Evolutionary conservation across 1,140 invertebrate genomes (phyloP).

Genomic region (Gonioctena quinquepunctata): DNA sequence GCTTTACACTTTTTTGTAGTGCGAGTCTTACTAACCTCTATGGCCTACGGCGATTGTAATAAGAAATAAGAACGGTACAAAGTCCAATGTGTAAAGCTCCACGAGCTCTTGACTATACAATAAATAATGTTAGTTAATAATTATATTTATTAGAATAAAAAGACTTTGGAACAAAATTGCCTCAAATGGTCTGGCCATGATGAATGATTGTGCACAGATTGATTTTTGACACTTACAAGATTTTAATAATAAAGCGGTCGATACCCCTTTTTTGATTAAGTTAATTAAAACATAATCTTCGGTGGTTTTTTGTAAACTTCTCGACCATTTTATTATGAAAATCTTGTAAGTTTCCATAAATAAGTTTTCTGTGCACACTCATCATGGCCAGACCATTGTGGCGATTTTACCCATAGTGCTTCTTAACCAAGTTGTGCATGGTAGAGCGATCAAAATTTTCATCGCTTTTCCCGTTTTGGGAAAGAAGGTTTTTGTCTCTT

Average conservation of each 20-base stretch:
- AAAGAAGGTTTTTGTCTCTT: no score
- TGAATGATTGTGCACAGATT: not conserved
- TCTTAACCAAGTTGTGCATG: constrained; percentile 18
- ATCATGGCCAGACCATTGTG: constrained; percentile 15
- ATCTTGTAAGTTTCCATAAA: constrained; percentile 7
- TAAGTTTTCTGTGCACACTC: constrained; percentile 13
- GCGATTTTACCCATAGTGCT: constrained; percentile 14
- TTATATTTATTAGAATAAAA: constrained; percentile 8
- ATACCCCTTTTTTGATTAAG: not conserved
- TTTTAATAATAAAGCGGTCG: constrained; percentile 4
- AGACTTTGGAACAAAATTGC: not conserved
- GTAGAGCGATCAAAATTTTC: constrained; percentile 12
- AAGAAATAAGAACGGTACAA: no score
- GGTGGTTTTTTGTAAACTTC: not conserved
- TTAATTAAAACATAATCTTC: constrained; percentile 1
- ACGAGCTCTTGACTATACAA: constrained; percentile 9
- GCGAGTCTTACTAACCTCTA: no score
- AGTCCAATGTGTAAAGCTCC: constrained; percentile 11
- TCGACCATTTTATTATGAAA: no score
- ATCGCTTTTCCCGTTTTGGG: constrained; percentile 13
- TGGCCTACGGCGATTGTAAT: no score
- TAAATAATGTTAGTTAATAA: not conserved
- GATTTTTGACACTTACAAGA: not conserved
- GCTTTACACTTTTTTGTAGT: no score
- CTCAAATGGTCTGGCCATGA: not conserved